Conservation (phyloP, 2,888 invertebrate species). For the Amphipoea lucens region DNA sequence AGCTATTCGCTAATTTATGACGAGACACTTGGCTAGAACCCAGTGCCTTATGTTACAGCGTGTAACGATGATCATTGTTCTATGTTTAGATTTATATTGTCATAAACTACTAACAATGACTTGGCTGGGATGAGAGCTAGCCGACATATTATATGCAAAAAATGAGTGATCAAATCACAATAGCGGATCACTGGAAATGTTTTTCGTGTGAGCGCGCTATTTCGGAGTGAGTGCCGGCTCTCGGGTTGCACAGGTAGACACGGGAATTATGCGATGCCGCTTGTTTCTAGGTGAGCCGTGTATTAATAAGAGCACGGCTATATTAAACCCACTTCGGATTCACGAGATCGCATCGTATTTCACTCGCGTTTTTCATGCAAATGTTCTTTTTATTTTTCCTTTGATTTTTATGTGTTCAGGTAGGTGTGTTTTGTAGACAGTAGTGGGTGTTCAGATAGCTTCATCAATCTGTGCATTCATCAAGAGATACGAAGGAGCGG, state of each 20-base stretch:
- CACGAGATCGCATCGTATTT: conserved; percentile 80
- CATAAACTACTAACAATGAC: conserved; percentile 72
- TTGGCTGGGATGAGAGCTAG: conserved; percentile 59
- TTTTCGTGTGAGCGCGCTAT: conserved; percentile 76
- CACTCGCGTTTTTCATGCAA: conserved; percentile 63
- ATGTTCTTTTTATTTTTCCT: conserved; percentile 29
- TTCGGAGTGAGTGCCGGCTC: conserved; percentile 73
- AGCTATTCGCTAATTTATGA: conserved; percentile 65
- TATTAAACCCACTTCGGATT: conserved; percentile 79
- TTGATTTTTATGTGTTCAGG: background rate
- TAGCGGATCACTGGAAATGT: conserved; percentile 71
- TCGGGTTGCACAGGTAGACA: conserved; percentile 79
- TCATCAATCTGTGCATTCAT: background rate
- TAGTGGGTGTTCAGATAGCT: conserved; percentile 2
- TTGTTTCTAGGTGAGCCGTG: conserved; percentile 79
- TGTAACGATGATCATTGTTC: conserved; percentile 65
- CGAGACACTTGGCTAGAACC: conserved; percentile 73
- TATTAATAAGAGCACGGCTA: conserved; percentile 82
- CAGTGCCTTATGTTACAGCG: conserved; percentile 67
- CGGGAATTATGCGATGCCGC: conserved; percentile 74
- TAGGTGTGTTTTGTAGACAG: background rate
- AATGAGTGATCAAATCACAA: conserved; percentile 59
- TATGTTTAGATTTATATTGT: conserved; percentile 79
- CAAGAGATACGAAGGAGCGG: background rate
- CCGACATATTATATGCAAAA: conserved; percentile 62